Percentiles rank a stretch among this genome's conserved stretches.
Evolutionary conservation across 2,888 invertebrate genomes (phyloP).

Genomic region (Malthinus flaveolus): DNA sequence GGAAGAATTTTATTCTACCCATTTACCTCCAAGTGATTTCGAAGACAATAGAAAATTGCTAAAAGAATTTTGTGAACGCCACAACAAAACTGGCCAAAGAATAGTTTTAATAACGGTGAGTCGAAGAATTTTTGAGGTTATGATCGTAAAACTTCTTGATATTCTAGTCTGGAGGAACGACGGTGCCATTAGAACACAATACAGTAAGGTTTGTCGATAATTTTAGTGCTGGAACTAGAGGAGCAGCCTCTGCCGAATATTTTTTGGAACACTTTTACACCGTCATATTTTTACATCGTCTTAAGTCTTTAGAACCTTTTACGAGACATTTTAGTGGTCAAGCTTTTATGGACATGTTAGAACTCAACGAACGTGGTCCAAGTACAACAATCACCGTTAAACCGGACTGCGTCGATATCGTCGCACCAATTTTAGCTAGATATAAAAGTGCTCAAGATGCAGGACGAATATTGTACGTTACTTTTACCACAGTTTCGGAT

Average conservation of each 20-base stretch:
- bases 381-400: slow-evolving; percentile 73
- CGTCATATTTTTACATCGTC: slow-evolving; percentile 91
- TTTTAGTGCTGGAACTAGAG: slow-evolving; percentile 96
- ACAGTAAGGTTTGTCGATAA: slow-evolving; percentile 98
- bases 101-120: slow-evolving; percentile 81
- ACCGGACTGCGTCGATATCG: slow-evolving; percentile 71
- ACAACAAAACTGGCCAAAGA: slow-evolving; percentile 67
- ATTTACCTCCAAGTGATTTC: slow-evolving; percentile 77
- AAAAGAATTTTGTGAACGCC: slow-evolving; percentile 74
- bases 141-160: slow-evolving; percentile 21
- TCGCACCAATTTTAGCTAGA: slow-evolving; percentile 71
- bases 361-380: slow-evolving; percentile 65
- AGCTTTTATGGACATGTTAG: slow-evolving; percentile 79
- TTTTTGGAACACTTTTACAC: slow-evolving; percentile 87
- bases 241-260: slow-evolving; percentile 93
- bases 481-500: slow-evolving; percentile 85
- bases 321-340: slow-evolving; percentile 82
- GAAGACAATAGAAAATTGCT: slow-evolving; percentile 72
- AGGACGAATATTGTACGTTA: slow-evolving; percentile 73
- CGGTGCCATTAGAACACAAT: slow-evolving; percentile 94
- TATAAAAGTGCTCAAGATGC: slow-evolving; percentile 81
- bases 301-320: slow-evolving; percentile 90
- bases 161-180: slow-evolving; percentile 89
- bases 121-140: slow-evolving; percentile 39
- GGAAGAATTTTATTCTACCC: slow-evolving; percentile 84